phyloP scores from a whole-genome alignment of 2,797 vertebrate species.

The Halcyon smyrnensis region DNA sequence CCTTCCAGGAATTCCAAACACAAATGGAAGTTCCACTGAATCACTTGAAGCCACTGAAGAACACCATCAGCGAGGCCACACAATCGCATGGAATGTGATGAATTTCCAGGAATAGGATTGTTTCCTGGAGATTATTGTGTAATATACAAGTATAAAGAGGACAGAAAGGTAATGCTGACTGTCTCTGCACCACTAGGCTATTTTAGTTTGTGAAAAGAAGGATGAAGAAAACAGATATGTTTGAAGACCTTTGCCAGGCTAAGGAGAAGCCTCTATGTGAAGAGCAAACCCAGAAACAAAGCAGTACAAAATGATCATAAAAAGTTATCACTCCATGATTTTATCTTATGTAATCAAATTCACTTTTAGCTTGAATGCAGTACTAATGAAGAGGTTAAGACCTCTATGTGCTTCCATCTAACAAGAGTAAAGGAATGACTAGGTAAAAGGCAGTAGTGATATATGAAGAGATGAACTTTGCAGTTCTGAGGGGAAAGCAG shows the following conservation, averaged over 20 bases:
- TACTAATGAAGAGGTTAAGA: not conserved
- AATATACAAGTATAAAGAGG: not conserved
- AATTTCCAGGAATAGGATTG: constrained; percentile 55
- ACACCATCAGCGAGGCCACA: constrained; percentile 18
- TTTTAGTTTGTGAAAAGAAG: constrained; percentile 42
- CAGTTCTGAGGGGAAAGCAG: not conserved
- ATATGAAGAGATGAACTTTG: not conserved
- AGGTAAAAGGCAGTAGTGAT: not conserved
- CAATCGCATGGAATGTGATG: constrained; percentile 1
- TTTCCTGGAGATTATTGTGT: constrained; percentile 35
- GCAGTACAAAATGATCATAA: not conserved
- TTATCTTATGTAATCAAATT: not conserved
- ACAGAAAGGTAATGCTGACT: constrained; percentile 37
- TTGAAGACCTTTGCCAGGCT: constrained; percentile 5
- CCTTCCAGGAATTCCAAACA: constrained; percentile 51
- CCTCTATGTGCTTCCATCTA: not conserved
- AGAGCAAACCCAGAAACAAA: constrained; percentile 32
- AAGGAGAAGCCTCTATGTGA: not conserved
- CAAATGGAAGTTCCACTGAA: constrained; percentile 36
- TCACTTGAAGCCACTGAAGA: constrained; percentile 18
- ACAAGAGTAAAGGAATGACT: not conserved
- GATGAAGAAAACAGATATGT: not conserved
- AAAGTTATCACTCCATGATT: not conserved
- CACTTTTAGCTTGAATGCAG: not conserved
- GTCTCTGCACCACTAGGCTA: not conserved